Evolutionary conservation across 1,140 invertebrate genomes (phyloP), one percentile per base, ranked within the genome.

Genomic region (Zaprionus gabonicus): DNA sequence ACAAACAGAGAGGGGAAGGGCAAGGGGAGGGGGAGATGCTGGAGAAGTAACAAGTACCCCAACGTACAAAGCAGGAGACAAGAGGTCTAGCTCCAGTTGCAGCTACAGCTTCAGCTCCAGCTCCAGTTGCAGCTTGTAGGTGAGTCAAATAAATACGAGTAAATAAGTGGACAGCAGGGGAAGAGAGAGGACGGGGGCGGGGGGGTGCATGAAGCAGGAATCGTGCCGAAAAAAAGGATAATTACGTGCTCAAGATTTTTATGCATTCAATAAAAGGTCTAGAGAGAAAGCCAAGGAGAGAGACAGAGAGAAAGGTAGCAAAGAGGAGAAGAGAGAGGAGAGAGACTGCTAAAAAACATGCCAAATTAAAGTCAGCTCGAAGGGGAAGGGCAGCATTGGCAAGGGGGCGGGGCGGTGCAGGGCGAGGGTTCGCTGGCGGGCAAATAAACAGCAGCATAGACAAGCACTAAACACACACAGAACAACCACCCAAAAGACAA

Each of bases 181-280:
- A 23, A 62, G n/a, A n/a, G n/a, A n/a, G n/a, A n/a, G n/a, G n/a
- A n/a, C n/a, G n/a, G n/a, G n/a, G n/a, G n/a, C n/a, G n/a, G n/a
- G 20, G 27, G 25, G 34, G 23, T 74, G 20, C 0, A 31, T 31
- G 31, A 9, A 34, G 31, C 31, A 34, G 36, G 58, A 68, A 71
- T 71, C 62, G 60, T 71, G 68, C 55, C 68, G 38, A 58, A 57
- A 55, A 55, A 87, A 87, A 88, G 84, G 83, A 87, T 87, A 88
- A 87, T 87, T 87, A 87, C 80, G 84, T 87, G 83, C 83, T 83
- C 78, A 79, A 87, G 77, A 80, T 72, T 80, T 80, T 71, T 66
- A 63, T 75, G 79, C 79, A 76, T 67, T 77, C 76, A 75, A 75
- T 76, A 69, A 71, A 65, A 51, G 55, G 59, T 23, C 63, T 36